Evolutionary conservation across 2,888 invertebrate species (phyloP).

Genomic region (Hipparchia semele): DNA sequence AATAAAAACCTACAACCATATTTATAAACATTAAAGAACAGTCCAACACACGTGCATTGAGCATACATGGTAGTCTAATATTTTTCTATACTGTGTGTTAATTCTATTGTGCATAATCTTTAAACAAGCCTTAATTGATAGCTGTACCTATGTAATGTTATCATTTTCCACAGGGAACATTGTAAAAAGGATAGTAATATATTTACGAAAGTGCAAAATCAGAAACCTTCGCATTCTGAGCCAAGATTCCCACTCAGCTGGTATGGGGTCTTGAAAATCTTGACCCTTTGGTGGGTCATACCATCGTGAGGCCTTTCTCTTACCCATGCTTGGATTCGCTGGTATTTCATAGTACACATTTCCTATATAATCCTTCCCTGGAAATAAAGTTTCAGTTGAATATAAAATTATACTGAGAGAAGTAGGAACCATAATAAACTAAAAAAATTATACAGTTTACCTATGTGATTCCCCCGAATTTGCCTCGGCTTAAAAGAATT

Average conservation of each 20-base stretch:
- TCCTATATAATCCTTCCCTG: conserved; percentile 91
- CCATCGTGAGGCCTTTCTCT: conserved; percentile 86
- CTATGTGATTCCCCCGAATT: conserved; percentile 65
- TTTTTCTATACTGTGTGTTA: too few relatives aligned
- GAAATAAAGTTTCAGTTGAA: not conserved
- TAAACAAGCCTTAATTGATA: too few relatives aligned
- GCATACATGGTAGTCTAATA: too few relatives aligned
- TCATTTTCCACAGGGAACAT: not conserved
- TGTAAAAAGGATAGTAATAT: not conserved
- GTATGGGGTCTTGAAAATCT: conserved; percentile 88
- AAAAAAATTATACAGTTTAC: conserved; percentile 43
- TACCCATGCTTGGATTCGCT: conserved; percentile 85
- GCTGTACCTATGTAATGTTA: too few relatives aligned
- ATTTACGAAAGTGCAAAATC: not conserved
- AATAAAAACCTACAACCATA: too few relatives aligned
- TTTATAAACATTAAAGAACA: too few relatives aligned
- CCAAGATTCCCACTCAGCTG: conserved; percentile 96
- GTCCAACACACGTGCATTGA: too few relatives aligned
- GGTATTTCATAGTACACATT: conserved; percentile 92
- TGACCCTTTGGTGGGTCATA: conserved; percentile 86
- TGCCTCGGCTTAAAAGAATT: conserved; percentile 82
- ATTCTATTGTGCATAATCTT: too few relatives aligned
- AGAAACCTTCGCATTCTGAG: conserved; percentile 84
- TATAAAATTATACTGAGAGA: not conserved
- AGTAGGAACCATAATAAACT: not conserved